phyloP scores from a whole-genome alignment of 30 jellyfish, hydroid and myxozoan genomes.

The Aurelia aurita region DNA sequence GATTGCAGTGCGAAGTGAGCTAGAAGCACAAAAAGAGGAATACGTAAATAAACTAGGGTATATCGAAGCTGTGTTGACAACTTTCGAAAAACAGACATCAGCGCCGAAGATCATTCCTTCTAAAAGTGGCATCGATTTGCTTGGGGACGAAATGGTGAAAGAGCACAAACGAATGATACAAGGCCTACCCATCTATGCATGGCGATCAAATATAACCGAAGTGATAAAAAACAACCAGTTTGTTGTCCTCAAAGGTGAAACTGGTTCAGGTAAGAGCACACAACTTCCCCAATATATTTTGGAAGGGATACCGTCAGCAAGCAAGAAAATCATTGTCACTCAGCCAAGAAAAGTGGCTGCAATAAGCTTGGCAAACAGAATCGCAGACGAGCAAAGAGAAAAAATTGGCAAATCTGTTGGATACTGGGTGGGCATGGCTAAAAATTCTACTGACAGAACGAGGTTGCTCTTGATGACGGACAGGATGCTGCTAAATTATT shows the following conservation, averaged over 20 bases:
- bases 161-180: conserved; percentile 43
- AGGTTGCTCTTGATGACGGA: conserved; percentile 72
- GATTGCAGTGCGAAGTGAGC: conserved; percentile 19
- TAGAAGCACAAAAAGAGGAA: conserved; percentile 24
- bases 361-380: conserved; percentile 61
- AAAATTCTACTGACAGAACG: conserved; percentile 15
- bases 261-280: conserved; percentile 94
- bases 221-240: conserved; percentile 47
- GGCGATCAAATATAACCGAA: conserved; percentile 43
- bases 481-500: conserved; percentile 61
- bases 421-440: conserved; percentile 70
- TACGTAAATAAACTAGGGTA: neutral
- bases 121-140: conserved; percentile 1
- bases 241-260: conserved; percentile 79
- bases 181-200: conserved; percentile 73
- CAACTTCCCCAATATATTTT: conserved; percentile 74
- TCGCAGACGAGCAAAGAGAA: conserved; percentile 54
- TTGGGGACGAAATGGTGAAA: conserved; percentile 13
- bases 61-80: neutral
- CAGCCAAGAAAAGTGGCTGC: conserved; percentile 93
- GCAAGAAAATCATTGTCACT: conserved; percentile 52
- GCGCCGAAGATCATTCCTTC: neutral
- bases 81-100: neutral
- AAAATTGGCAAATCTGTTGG: conserved; percentile 71
- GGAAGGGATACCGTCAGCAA: conserved; percentile 45